Percentiles rank a stretch among this genome's conserved stretches.
Evolutionary conservation across 2,888 invertebrate species (phyloP).

Genomic region (Nemotelus nigrinus): DNA sequence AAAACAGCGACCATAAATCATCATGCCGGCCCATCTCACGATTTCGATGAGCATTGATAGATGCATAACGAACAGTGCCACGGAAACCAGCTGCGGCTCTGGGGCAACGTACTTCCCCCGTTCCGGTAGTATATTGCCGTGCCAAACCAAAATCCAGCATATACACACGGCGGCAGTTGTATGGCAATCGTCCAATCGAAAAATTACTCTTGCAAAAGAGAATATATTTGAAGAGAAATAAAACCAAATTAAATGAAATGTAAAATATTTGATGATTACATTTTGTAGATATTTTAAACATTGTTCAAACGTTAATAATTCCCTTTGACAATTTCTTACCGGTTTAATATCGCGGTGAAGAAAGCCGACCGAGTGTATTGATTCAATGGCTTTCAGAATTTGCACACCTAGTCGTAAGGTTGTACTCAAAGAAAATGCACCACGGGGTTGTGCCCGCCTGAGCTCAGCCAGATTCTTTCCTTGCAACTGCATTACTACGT

Average conservation of each 20-base stretch:
- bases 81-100: conserved; percentile 97
- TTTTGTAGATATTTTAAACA: neutral
- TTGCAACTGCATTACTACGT: conserved; percentile 99
- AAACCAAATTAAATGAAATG: neutral
- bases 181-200: conserved; percentile 93
- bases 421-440: conserved; percentile 96
- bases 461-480: conserved; percentile 97
- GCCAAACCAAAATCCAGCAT: conserved; percentile 99
- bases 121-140: conserved; percentile 95
- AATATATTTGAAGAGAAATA: conserved; percentile 33
- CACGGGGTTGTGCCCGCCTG: conserved; percentile 90
- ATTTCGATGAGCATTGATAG: conserved; percentile 99
- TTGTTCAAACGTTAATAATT: too few species aligned
- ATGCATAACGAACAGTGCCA: conserved; percentile 97
- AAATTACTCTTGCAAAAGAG: conserved; percentile 88
- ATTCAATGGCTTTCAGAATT: conserved; percentile 95
- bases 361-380: conserved; percentile 98
- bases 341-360: conserved; percentile 99
- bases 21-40: conserved; percentile 99
- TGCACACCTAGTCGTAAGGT: conserved; percentile 94
- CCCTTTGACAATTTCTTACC: conserved; percentile 68
- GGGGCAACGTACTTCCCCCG: conserved; percentile 95
- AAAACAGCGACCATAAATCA: conserved; percentile 99
- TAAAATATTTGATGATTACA: neutral
- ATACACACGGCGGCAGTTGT: conserved; percentile 90